A percentile compares a stretch with the other conserved stretches of the same genome.
Conservation (phyloP, 2,113 vertebrate genomes). For the Pygoscelis antarcticus region DNA sequence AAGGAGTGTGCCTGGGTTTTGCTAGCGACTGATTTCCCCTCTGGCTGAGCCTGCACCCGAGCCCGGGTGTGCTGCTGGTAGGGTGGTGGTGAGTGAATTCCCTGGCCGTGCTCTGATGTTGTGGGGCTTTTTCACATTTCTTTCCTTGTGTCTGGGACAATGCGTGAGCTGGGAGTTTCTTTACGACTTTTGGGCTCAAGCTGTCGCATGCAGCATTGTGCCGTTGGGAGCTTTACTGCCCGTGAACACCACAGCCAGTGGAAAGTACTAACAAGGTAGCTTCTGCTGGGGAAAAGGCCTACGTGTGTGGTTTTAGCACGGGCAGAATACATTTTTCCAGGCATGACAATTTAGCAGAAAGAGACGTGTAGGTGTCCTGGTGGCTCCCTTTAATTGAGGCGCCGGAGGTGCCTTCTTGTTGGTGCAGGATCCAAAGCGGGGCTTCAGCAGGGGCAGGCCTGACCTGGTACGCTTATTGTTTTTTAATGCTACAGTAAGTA, state of each 20-base stretch:
- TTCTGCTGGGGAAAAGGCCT: not conserved
- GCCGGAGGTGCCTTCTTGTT: fast-evolving
- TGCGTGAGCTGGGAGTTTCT: not conserved
- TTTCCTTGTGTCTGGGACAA: not conserved
- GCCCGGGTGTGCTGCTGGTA: not conserved
- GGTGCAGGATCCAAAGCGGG: not conserved
- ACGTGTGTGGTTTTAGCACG: fast-evolving
- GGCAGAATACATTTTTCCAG: not conserved
- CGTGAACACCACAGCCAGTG: not conserved
- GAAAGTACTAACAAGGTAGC: not conserved
- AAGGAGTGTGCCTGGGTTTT: not conserved
- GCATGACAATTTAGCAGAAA: not conserved
- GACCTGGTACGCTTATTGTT: fast-evolving
- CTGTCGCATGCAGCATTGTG: fast-evolving
- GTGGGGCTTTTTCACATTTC: not conserved
- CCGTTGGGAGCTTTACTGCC: not conserved
- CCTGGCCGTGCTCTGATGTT: not conserved
- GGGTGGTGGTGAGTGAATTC: not conserved
- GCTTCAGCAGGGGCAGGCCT: not conserved
- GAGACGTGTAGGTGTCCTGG: fast-evolving
- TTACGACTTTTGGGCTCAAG: not conserved
- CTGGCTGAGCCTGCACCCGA: not conserved
- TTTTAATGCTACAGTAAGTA: not conserved
- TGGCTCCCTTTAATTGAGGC: not conserved
- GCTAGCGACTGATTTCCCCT: not conserved